Percentiles rank a stretch among this genome's conserved stretches.
These are phyloP conservation scores for Nesidiocoris tenuis DNA, from an alignment of 2,888 invertebrate species.

Conservation along the genomic window DNA sequence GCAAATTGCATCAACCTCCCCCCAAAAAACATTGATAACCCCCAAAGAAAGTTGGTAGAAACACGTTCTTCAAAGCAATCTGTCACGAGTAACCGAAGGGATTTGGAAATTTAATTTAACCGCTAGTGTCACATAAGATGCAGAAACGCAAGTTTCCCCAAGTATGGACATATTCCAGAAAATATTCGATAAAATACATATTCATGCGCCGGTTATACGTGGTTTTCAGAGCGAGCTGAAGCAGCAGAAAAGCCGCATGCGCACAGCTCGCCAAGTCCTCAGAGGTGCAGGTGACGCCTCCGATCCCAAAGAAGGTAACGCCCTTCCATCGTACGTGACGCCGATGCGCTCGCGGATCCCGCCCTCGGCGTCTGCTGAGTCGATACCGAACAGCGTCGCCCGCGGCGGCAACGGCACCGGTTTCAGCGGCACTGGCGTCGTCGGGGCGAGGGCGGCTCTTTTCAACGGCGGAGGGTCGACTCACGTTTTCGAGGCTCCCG, in stretches of 20 bases:
- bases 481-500: slow-evolving; percentile 3
- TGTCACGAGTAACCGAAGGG: too few species aligned
- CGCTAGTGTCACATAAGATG: too few species aligned
- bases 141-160: too few species aligned
- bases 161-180: too few species aligned
- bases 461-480: neutral
- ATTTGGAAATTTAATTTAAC: too few species aligned
- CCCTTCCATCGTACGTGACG: slow-evolving; percentile 17
- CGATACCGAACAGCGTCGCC: slow-evolving; percentile 22
- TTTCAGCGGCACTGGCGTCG: slow-evolving; percentile 14
- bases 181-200: too few species aligned
- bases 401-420: too few species aligned
- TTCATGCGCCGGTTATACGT: too few species aligned
- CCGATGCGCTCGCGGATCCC: slow-evolving; percentile 26
- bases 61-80: too few species aligned
- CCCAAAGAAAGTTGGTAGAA: too few species aligned
- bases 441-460: slow-evolving; percentile 8
- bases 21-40: too few species aligned
- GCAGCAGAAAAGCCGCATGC: slow-evolving; percentile 18
- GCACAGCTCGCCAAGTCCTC: slow-evolving; percentile 22
- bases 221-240: slow-evolving; percentile 32
- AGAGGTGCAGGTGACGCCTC: neutral
- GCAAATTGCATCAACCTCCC: too few species aligned
- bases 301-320: neutral
- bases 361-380: slow-evolving; percentile 25